phyloP scores from a whole-genome alignment of 2,888 invertebrate genomes.

The Habrosyne pyritoides region DNA sequence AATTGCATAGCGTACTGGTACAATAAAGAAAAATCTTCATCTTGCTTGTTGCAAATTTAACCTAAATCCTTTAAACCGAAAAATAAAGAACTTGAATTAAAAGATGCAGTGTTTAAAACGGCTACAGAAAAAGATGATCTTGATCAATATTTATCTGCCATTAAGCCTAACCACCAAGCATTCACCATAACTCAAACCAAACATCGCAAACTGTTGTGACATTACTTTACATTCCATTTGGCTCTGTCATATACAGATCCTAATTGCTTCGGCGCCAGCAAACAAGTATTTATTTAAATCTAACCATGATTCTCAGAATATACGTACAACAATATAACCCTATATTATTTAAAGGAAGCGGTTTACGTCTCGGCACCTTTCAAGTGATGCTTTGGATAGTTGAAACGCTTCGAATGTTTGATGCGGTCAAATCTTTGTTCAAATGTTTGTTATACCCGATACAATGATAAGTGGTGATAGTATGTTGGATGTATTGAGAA shows the following conservation, averaged over 20 bases:
- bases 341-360: conserved; percentile 2
- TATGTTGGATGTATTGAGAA: not conserved
- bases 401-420: not conserved
- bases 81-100: not conserved
- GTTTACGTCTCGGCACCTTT: conserved; percentile 1
- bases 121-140: not conserved
- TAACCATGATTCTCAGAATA: conserved; percentile 40
- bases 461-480: not conserved
- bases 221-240: conserved; percentile 21
- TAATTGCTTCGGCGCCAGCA: conserved; percentile 56
- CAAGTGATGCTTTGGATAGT: not conserved
- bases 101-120: not conserved
- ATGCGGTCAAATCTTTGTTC: not conserved
- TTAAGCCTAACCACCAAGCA: not conserved
- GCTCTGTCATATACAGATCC: conserved; percentile 36
- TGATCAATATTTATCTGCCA: not conserved
- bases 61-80: not conserved
- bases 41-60: no score
- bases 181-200: conserved; percentile 2
- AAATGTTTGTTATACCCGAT: not conserved
- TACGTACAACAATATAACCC: conserved; percentile 17
- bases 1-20: no score
- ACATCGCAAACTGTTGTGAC: conserved; percentile 13
- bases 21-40: no score
- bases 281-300: conserved; percentile 44